phyloP scores from a whole-genome alignment of 1,140 invertebrate species.

The Semibalanus balanoides region DNA sequence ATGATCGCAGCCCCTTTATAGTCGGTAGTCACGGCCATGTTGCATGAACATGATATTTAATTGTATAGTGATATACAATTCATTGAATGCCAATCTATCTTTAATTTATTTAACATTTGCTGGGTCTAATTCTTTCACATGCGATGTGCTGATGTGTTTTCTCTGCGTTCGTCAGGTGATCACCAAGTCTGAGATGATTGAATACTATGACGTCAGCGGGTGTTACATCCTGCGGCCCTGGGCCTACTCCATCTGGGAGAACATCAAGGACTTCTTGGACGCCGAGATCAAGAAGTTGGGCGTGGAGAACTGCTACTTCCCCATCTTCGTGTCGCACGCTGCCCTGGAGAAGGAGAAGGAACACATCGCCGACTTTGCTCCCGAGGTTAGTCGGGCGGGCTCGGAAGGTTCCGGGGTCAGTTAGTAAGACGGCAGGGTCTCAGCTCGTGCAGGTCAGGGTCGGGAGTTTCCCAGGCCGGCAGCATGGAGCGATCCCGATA shows the following conservation, averaged over 20 bases:
- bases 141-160: neutral
- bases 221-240: constrained; percentile 96
- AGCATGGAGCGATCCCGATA: no score
- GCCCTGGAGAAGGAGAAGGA: constrained; percentile 90
- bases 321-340: constrained; percentile 85
- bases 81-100: no score
- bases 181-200: constrained; percentile 95
- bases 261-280: constrained; percentile 80
- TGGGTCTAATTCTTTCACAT: no score
- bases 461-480: no score
- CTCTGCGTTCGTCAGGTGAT: constrained; percentile 47
- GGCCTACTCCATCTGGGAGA: constrained; percentile 94
- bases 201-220: constrained; percentile 98
- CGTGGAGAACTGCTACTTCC: constrained; percentile 96
- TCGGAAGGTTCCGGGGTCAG: no score
- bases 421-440: no score
- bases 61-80: no score
- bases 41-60: no score
- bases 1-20: no score
- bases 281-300: constrained; percentile 77
- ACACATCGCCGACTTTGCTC: constrained; percentile 96
- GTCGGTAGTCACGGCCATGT: no score
- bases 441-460: no score
- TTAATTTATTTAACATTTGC: no score
- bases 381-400: constrained; percentile 49